These are phyloP conservation scores for Oreochromis mossambicus DNA, from an alignment of 2,797 vertebrate genomes.

Conservation along the genomic window DNA sequence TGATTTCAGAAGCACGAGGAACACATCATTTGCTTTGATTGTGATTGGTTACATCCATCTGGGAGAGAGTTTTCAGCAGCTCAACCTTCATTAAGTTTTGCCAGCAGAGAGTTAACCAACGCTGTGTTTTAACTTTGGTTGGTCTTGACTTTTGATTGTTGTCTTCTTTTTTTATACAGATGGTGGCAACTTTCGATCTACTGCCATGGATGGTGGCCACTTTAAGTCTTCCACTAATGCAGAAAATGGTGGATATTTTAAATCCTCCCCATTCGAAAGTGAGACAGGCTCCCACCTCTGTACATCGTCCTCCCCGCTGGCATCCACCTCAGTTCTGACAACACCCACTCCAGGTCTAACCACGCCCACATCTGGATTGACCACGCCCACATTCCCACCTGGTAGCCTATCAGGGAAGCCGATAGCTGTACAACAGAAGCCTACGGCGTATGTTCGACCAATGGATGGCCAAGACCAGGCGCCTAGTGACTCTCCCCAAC, in stretches of 20 bases:
- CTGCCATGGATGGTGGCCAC: constrained; percentile 80
- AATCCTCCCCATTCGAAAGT: constrained; percentile 78
- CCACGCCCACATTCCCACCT: constrained; percentile 82
- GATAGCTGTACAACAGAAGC: constrained; percentile 86
- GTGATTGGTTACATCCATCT: constrained; percentile 42
- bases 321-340: constrained; percentile 89
- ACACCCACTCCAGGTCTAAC: constrained; percentile 78
- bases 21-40: constrained; percentile 44
- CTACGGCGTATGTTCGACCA: constrained; percentile 89
- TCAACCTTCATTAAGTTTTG: constrained; percentile 8
- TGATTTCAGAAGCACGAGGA: constrained; percentile 34
- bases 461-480: constrained; percentile 94
- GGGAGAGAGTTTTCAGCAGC: constrained; percentile 6
- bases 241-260: constrained; percentile 58
- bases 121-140: neutral
- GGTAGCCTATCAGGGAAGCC: constrained; percentile 86
- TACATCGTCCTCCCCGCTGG: constrained; percentile 79
- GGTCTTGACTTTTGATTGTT: neutral
- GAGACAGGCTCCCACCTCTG: constrained; percentile 73
- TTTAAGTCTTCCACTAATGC: constrained; percentile 71
- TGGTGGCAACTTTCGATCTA: constrained; percentile 50
- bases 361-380: constrained; percentile 80
- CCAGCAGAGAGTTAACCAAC: neutral
- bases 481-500: constrained; percentile 86
- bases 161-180: constrained; percentile 25